Evolutionary conservation across 2,113 vertebrate genomes (phyloP).

Genomic region (Tyto alba): DNA sequence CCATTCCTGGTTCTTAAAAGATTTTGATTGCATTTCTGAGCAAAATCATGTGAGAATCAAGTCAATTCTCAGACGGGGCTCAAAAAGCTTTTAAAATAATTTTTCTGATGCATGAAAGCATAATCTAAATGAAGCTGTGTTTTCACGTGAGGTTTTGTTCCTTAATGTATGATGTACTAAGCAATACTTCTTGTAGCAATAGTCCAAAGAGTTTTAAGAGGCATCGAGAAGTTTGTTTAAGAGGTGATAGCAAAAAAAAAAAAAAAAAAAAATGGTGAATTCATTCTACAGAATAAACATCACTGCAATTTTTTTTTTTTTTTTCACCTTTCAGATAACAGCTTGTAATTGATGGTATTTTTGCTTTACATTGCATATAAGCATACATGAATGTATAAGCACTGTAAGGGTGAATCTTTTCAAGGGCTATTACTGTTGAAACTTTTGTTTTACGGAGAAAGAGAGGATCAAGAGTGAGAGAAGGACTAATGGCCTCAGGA

Average conservation of each 20-base stretch:
- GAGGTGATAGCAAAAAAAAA: not conserved
- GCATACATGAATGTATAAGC: not conserved
- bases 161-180: not conserved
- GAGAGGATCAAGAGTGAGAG: not conserved
- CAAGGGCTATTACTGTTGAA: not conserved
- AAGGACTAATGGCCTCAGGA: not conserved
- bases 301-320: not conserved
- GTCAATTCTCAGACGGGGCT: not conserved
- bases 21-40: conserved; percentile 8
- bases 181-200: not conserved
- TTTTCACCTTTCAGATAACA: not conserved
- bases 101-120: conserved; percentile 2
- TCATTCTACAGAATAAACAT: not conserved
- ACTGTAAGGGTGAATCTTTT: not conserved
- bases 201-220: not conserved
- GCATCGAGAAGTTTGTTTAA: not conserved
- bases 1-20: not conserved
- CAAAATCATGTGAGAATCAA: conserved; percentile 10
- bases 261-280: not conserved
- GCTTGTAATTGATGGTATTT: not conserved
- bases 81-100: conserved; percentile 16
- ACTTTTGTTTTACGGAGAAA: not conserved
- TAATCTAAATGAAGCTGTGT: not conserved
- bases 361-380: not conserved
- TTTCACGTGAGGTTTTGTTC: not conserved